These are phyloP conservation scores for Cistogaster globosa DNA, from an alignment of 2,888 invertebrate genomes.

Conservation along the genomic window DNA sequence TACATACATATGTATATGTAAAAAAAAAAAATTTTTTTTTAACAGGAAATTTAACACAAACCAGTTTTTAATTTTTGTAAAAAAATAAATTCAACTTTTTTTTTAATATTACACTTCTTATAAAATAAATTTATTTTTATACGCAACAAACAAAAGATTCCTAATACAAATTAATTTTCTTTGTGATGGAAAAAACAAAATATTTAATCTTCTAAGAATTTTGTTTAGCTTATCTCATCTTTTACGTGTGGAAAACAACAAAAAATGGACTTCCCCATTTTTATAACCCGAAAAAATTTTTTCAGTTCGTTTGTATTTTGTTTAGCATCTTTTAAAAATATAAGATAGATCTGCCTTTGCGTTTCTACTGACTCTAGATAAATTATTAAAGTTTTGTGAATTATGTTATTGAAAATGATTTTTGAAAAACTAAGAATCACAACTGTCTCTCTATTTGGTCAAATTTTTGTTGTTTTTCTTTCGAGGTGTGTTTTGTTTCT, in stretches of 20 bases:
- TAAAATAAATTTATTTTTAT: constrained; percentile 11
- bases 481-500: too few species aligned
- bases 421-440: too few species aligned
- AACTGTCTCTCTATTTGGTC: too few species aligned
- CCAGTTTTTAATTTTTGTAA: constrained; percentile 12
- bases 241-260: not conserved
- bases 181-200: not conserved
- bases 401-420: too few species aligned
- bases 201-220: constrained; percentile 27
- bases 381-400: too few species aligned
- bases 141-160: not conserved
- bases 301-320: too few species aligned
- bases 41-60: constrained; percentile 27
- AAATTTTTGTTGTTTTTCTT: too few species aligned
- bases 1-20: not conserved
- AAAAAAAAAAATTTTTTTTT: not conserved
- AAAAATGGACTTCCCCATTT: constrained; percentile 25
- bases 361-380: too few species aligned
- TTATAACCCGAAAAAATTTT: not conserved
- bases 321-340: too few species aligned
- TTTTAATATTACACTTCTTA: not conserved
- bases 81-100: constrained; percentile 18
- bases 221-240: not conserved
- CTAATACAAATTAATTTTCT: constrained; percentile 2
- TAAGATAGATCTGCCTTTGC: too few species aligned